Evolutionary conservation across 1,140 invertebrate genomes (phyloP).

Genomic region (Drosophila busckii): DNA sequence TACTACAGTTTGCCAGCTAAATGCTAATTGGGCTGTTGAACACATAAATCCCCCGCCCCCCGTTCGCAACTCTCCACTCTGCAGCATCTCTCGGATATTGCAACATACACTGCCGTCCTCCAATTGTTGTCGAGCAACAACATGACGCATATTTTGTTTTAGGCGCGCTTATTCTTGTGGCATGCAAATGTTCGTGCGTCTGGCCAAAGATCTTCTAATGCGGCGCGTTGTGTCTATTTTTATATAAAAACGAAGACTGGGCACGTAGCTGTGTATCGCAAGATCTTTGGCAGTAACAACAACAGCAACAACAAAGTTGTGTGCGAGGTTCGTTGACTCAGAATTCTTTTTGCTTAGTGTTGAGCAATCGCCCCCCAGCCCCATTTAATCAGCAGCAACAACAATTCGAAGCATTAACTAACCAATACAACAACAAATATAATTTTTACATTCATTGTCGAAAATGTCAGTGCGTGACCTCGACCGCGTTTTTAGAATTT

Average conservation of each 20-base stretch:
- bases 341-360: conserved; percentile 32
- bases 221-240: conserved; percentile 49
- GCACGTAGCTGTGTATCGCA: conserved; percentile 31
- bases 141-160: conserved; percentile 25
- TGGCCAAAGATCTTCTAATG: conserved; percentile 55
- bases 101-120: conserved; percentile 45
- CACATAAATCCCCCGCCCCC: conserved; percentile 5
- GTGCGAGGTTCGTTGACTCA: conserved; percentile 67
- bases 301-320: conserved; percentile 2
- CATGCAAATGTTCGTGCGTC: conserved; percentile 32
- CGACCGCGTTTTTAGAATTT: conserved; percentile 65
- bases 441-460: conserved; percentile 48
- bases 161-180: conserved; percentile 7
- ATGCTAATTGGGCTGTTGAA: conserved; percentile 28
- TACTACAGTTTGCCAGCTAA: conserved; percentile 11
- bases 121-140: conserved; percentile 27
- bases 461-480: conserved; percentile 73
- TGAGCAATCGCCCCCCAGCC: conserved; percentile 43
- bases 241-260: conserved; percentile 45
- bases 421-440: conserved; percentile 15
- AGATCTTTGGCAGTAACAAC: conserved; percentile 8
- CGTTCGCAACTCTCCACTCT: neutral
- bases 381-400: conserved; percentile 8
- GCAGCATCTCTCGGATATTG: conserved; percentile 21
- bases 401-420: conserved; percentile 29